Evolutionary conservation across 1,140 invertebrate species (phyloP).

Genomic region (Thereuonema tuberculata): DNA sequence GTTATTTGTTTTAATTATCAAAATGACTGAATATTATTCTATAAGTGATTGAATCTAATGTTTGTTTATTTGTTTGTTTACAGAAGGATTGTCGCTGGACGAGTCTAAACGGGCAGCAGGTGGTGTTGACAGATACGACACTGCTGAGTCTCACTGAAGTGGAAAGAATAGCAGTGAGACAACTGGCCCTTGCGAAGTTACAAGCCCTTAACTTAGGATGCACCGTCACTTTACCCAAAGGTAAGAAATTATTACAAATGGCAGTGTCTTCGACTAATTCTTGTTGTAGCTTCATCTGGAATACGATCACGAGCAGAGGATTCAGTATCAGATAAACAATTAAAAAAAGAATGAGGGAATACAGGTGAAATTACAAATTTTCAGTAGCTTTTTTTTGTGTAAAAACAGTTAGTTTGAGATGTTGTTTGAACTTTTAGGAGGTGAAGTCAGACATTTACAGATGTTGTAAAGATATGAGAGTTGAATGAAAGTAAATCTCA

Average conservation of each 20-base stretch:
- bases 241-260: slow-evolving; percentile 28
- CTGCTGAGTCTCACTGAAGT: slow-evolving; percentile 61
- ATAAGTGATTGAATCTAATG: background rate
- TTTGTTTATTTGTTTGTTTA: background rate
- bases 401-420: background rate
- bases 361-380: background rate
- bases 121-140: slow-evolving; percentile 52
- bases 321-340: too few species aligned
- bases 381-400: background rate
- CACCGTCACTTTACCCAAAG: slow-evolving; percentile 50
- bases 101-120: slow-evolving; percentile 54
- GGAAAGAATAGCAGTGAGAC: slow-evolving; percentile 62
- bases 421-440: too few species aligned
- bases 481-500: too few species aligned
- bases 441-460: too few species aligned
- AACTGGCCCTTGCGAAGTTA: slow-evolving; percentile 70
- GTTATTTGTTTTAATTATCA: too few species aligned
- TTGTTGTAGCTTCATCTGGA: too few species aligned
- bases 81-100: slow-evolving; percentile 41
- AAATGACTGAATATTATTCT: too few species aligned
- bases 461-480: too few species aligned
- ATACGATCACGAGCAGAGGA: too few species aligned
- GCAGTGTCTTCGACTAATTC: too few species aligned
- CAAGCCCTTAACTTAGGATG: slow-evolving; percentile 73
- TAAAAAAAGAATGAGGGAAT: too few species aligned